Conservation (phyloP, 2,888 invertebrate species). For the Trisateles emortualis region DNA sequence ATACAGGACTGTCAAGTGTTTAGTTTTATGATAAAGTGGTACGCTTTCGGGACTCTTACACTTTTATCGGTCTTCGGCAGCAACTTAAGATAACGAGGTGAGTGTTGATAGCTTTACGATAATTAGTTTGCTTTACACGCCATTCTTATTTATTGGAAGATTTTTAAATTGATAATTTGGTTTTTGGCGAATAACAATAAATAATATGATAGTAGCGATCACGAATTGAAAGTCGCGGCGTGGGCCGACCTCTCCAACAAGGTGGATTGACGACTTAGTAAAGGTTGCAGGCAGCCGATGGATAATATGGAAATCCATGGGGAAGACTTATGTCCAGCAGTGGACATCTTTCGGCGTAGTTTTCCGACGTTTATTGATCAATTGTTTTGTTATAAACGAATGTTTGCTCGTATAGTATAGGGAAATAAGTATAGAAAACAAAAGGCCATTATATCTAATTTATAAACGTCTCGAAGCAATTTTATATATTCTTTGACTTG, state of each 20-base stretch:
- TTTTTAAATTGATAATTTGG: constrained; percentile 22
- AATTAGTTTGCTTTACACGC: constrained; percentile 68
- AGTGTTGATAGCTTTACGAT: constrained; percentile 82
- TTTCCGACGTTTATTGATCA: background rate
- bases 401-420: background rate
- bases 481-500: background rate
- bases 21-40: constrained; percentile 70
- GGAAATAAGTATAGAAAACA: background rate
- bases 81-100: constrained; percentile 81
- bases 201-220: no score
- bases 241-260: no score
- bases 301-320: no score
- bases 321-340: no score
- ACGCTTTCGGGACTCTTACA: constrained; percentile 66
- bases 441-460: background rate
- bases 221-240: no score
- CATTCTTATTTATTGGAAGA: constrained; percentile 39
- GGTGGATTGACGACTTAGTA: no score
- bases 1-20: constrained; percentile 64
- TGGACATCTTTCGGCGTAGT: no score
- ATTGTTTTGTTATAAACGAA: background rate
- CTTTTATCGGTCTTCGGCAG: constrained; percentile 70
- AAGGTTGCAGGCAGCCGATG: no score
- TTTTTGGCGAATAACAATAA: background rate
- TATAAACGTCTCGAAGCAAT: background rate